Conservation (phyloP, 2,113 vertebrate genomes). For the Cyphomyrus discorhynchus region DNA sequence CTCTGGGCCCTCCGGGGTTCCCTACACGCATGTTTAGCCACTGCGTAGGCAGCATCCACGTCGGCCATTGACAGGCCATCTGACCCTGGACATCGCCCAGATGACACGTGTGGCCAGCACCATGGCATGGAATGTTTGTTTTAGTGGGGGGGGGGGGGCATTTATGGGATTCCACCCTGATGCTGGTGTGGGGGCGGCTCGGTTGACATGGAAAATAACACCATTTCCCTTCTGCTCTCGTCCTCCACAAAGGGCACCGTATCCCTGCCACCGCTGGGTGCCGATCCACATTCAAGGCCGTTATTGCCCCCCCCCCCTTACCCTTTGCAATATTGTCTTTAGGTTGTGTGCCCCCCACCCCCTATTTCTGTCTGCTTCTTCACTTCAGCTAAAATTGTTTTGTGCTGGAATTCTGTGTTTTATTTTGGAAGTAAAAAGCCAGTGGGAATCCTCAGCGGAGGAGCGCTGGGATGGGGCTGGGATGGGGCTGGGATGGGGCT, state of each 20-base stretch:
- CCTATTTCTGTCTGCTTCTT: background rate
- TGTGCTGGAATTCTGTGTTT: background rate
- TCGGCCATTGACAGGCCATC: background rate
- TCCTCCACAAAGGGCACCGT: background rate
- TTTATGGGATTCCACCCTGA: background rate
- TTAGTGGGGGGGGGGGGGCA: background rate
- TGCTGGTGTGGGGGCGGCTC: background rate
- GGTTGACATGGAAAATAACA: background rate
- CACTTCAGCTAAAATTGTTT: background rate
- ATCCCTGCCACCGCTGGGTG: background rate
- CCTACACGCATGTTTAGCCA: background rate
- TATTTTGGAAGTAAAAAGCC: background rate
- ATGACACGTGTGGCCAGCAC: background rate
- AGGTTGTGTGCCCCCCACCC: conserved; percentile 1
- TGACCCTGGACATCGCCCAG: background rate
- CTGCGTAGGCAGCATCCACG: background rate
- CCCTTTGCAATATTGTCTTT: conserved; percentile 8
- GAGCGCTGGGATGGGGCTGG: background rate
- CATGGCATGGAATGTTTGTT: conserved; percentile 12
- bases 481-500: background rate
- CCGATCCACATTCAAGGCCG: background rate
- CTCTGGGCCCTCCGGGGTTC: background rate
- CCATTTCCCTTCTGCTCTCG: background rate
- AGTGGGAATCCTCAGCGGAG: background rate
- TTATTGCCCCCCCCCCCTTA: background rate